phyloP scores from a whole-genome alignment of 1,140 invertebrate species.

The Lasaia peninsularis region DNA sequence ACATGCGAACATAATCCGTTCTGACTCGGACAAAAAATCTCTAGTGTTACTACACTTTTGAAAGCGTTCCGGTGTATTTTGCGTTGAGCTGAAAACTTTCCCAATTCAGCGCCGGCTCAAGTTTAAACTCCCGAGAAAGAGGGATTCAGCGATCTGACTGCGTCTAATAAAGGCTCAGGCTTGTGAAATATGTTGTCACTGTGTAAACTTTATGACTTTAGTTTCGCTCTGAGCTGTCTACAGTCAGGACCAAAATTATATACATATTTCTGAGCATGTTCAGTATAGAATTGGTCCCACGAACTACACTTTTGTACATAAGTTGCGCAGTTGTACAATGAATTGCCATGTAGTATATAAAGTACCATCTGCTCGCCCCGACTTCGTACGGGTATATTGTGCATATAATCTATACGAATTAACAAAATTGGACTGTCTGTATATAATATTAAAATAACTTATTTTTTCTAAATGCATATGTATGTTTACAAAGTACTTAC shows the following conservation, averaged over 20 bases:
- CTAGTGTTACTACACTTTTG: conserved; percentile 61
- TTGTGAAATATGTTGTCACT: conserved; percentile 73
- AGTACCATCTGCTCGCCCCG: too few species aligned
- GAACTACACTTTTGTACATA: too few species aligned
- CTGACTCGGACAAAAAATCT: conserved; percentile 55
- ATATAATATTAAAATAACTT: too few species aligned
- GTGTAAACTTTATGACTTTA: conserved; percentile 72
- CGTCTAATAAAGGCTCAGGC: conserved; percentile 62
- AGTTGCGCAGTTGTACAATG: too few species aligned
- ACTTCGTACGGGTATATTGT: too few species aligned
- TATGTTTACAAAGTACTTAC: too few species aligned
- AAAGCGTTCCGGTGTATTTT: conserved; percentile 75
- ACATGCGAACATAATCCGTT: conserved; percentile 59
- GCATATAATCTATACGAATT: too few species aligned
- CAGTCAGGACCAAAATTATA: conserved; percentile 9
- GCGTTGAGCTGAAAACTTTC: conserved; percentile 71
- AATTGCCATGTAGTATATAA: too few species aligned
- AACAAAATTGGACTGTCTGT: too few species aligned
- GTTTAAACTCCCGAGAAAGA: conserved; percentile 62
- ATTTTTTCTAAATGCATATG: too few species aligned
- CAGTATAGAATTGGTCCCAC: too few species aligned
- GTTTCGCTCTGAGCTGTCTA: conserved; percentile 49
- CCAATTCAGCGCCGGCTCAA: conserved; percentile 63
- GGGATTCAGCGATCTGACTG: conserved; percentile 57
- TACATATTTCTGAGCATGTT: too few species aligned